Base-by-base conservation (phyloP, 2,797 vertebrate species). In the Enteromius viviparus region DNA sequence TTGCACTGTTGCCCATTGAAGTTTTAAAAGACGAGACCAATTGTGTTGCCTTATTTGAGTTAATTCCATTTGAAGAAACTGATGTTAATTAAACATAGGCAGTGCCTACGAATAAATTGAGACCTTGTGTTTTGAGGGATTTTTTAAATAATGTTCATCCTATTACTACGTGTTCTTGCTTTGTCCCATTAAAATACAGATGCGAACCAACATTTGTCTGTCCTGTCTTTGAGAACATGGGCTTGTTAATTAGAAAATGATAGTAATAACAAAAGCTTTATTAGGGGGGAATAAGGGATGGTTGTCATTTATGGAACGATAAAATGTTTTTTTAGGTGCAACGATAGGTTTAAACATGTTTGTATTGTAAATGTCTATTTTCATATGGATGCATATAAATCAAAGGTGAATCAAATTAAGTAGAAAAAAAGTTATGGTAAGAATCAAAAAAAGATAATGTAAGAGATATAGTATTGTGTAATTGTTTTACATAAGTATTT, bases 161-260 rank as follows among this genome's bases (percentile, higher is more conserved):
- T 91, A 92, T 87, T 90, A 89, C 90, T 86, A 91, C 87, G 89
- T 93, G 90, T 93, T 93, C 88, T 92, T 93, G 89, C 89, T 93
- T 94, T 94, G 91, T 94, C 91, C 90, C 89, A 94, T 94, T 94
- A 93, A 95, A 94, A 91, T 91, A 91, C 90, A 91, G 89, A 92
- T 91, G 90, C 90, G 90, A 91, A 88, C 80, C 78, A 92, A 89
- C 32, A 70, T 68, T 71, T 78, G 75, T 66, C 37, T 51, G 83
- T 76, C 83, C 26, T 78, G 23, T 37, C 19, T 58, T 74, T 77
- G 5, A 62, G 14, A 9, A 12, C 15, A 34, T 10, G 14, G 3
- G 40, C 5, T 72, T 72, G 1, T 19, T 74, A 34, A 49, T 53
- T 2, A 29, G 58, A 62, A 29, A 60, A 23, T 55, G 26, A 58